Conservation (phyloP, 2,797 vertebrate genomes). For the Petrocephalus schoutedeni region DNA sequence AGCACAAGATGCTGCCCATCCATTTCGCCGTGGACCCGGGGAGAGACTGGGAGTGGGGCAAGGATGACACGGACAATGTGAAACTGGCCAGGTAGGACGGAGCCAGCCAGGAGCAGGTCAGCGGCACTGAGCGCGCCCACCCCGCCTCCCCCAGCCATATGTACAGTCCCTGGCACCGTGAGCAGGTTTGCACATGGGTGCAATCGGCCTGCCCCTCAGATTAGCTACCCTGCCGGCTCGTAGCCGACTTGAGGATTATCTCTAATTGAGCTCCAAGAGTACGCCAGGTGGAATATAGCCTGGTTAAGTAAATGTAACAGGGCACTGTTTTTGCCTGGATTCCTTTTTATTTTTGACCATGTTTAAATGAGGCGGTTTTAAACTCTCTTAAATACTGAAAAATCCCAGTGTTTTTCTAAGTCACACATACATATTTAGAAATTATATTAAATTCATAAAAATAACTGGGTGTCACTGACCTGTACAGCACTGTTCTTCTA, state of each 20-base stretch:
- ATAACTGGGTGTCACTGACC: background rate
- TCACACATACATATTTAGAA: background rate
- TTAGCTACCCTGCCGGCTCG: slow-evolving; percentile 43
- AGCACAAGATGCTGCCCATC: slow-evolving; percentile 90
- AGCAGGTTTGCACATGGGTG: slow-evolving; percentile 28
- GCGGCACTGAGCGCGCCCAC: background rate
- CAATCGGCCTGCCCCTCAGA: slow-evolving; percentile 50
- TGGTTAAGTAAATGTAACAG: background rate
- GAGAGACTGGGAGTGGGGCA: slow-evolving; percentile 92
- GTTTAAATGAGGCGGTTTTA: background rate
- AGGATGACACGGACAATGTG: slow-evolving; percentile 83
- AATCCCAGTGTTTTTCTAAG: background rate
- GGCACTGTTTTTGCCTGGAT: slow-evolving; percentile 4
- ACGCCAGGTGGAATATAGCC: slow-evolving; percentile 42
- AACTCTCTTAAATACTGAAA: background rate
- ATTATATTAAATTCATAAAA: background rate
- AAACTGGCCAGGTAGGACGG: slow-evolving; percentile 76
- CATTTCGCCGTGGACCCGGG: slow-evolving; percentile 96
- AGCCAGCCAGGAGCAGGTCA: background rate
- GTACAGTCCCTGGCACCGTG: background rate
- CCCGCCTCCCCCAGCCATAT: background rate
- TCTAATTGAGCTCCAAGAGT: slow-evolving; percentile 49
- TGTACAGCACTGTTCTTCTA: background rate
- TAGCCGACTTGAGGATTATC: slow-evolving; percentile 49
- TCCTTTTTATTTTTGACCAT: background rate